Conservation (phyloP, 2,113 vertebrate species). For the Heptranchias perlo region DNA sequence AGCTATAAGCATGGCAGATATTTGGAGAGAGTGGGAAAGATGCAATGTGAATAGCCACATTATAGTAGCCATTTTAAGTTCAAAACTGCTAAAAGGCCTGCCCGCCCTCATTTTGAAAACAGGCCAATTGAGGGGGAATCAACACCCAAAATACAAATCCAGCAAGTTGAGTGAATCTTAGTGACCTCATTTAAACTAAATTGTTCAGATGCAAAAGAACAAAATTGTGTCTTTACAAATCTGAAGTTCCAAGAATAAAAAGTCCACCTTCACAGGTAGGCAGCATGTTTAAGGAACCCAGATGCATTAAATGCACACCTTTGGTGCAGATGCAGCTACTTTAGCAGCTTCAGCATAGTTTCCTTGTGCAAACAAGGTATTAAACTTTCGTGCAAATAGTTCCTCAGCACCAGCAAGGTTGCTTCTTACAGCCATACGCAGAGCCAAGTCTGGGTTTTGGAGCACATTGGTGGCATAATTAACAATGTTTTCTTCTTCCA, state of each 20-base stretch:
- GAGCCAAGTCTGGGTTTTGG: conserved; percentile 81
- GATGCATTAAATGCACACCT: conserved; percentile 56
- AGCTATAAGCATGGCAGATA: background rate
- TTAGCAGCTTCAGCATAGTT: conserved; percentile 84
- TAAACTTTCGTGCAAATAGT: conserved; percentile 81
- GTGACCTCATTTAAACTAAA: background rate
- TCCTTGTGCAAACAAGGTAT: conserved; percentile 77
- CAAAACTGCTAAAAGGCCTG: background rate
- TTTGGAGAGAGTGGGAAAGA: background rate
- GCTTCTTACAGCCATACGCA: conserved; percentile 79
- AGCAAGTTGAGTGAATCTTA: background rate
- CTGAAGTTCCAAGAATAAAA: background rate
- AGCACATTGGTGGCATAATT: conserved; percentile 80
- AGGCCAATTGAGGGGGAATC: background rate
- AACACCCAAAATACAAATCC: background rate
- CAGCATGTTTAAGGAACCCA: background rate
- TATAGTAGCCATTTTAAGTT: too few relatives aligned
- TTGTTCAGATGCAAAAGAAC: background rate
- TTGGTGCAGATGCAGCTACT: conserved; percentile 81
- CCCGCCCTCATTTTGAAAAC: background rate
- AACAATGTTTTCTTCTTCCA: conserved; percentile 91
- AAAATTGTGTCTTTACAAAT: background rate
- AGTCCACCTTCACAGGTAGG: background rate
- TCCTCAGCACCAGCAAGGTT: conserved; percentile 85
- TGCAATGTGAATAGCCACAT: too few relatives aligned